phyloP scores from a whole-genome alignment of 92 coral and sea anemone genomes.

The Siderastrea siderea region DNA sequence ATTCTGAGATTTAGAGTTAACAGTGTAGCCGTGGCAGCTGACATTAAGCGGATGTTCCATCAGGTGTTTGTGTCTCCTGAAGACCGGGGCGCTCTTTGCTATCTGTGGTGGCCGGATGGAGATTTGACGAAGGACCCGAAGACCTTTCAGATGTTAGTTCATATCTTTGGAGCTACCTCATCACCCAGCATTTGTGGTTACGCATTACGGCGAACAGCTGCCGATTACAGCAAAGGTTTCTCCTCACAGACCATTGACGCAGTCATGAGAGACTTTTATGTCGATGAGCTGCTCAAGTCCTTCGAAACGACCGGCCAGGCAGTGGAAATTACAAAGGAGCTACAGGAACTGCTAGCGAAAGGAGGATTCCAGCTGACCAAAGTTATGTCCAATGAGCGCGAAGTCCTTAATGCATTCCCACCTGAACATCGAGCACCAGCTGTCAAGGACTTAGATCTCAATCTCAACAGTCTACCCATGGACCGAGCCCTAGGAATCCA shows the following conservation, averaged over 20 bases:
- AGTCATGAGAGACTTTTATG: conserved; percentile 62
- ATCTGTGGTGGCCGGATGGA: too few species aligned
- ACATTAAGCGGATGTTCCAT: too few species aligned
- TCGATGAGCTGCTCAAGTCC: conserved; percentile 72
- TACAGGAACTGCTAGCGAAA: conserved; percentile 48
- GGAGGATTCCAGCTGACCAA: conserved; percentile 75
- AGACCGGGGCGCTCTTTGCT: too few species aligned
- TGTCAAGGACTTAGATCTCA: conserved; percentile 57
- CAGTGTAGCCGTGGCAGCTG: too few species aligned
- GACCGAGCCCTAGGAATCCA: conserved; percentile 64
- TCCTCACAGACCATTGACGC: conserved; percentile 56
- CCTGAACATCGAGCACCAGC: conserved; percentile 61
- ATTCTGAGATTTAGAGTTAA: background rate
- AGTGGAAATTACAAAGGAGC: background rate
- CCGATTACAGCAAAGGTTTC: conserved; percentile 53
- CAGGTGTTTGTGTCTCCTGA: too few species aligned
- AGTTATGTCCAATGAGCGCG: conserved; percentile 61
- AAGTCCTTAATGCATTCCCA: conserved; percentile 68
- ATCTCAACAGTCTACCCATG: conserved; percentile 45
- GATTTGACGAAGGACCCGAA: too few species aligned
- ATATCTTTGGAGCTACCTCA: conserved; percentile 72
- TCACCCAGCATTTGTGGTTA: conserved; percentile 73
- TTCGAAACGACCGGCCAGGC: conserved; percentile 39
- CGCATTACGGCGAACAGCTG: conserved; percentile 65
- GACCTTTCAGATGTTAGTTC: conserved; percentile 12